Percentiles rank a stretch among this genome's conserved stretches.
phyloP scores from a whole-genome alignment of 2,888 invertebrate genomes.

The Spisula subtruncata region DNA sequence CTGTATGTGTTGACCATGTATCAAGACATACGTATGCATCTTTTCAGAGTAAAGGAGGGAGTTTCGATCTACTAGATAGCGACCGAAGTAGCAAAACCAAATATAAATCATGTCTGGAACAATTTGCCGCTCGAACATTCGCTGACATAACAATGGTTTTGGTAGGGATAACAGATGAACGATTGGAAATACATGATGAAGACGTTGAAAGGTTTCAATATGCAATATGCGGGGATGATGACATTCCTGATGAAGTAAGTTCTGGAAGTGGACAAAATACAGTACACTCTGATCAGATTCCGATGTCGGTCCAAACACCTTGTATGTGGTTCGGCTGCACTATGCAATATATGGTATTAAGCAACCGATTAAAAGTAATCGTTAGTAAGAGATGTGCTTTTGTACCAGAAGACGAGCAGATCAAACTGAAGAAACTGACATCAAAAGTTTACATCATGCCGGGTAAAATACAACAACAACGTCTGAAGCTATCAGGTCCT shows the following conservation, averaged over 20 bases:
- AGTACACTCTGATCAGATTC: not conserved
- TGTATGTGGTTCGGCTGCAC: not conserved
- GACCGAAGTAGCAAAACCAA: too few species aligned
- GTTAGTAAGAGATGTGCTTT: too few species aligned
- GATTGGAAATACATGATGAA: too few species aligned
- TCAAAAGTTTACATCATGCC: not conserved
- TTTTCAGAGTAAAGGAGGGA: too few species aligned
- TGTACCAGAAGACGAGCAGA: too few species aligned
- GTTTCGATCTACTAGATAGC: too few species aligned
- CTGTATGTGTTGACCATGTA: too few species aligned
- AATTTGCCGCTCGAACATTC: not conserved
- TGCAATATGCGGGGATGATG: not conserved
- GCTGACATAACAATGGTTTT: not conserved
- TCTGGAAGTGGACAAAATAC: not conserved
- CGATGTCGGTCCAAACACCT: too few species aligned
- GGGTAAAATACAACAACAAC: not conserved
- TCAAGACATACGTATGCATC: too few species aligned
- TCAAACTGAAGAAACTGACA: too few species aligned
- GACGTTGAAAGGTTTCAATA: not conserved
- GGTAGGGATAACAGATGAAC: not conserved
- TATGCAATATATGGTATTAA: slow-evolving; percentile 14
- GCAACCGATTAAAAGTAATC: not conserved
- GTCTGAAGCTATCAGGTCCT: not conserved
- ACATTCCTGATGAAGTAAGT: not conserved
- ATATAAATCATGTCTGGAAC: not conserved